Conservation (phyloP, 2,797 vertebrate genomes). For the Acanthurus leucopareius region DNA sequence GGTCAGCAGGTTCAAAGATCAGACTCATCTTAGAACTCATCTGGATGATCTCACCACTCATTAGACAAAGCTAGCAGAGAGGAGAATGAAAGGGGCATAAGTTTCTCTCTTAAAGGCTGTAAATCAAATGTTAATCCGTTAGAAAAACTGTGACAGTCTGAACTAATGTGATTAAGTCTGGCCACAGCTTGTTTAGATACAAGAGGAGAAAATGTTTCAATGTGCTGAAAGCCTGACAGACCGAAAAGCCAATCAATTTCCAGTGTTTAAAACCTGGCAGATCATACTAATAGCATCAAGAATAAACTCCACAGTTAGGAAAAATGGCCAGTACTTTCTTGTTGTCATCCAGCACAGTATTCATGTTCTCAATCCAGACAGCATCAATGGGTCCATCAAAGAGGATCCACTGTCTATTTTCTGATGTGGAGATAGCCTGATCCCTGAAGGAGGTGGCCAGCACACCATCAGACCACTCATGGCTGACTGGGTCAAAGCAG, state of each 20-base stretch:
- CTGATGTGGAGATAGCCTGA: slow-evolving; percentile 88
- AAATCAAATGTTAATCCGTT: background rate
- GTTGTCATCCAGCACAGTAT: slow-evolving; percentile 96
- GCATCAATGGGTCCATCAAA: slow-evolving; percentile 97
- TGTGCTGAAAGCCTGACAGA: background rate
- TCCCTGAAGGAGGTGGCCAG: slow-evolving; percentile 91
- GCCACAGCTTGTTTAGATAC: background rate
- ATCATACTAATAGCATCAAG: background rate
- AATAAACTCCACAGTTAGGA: background rate
- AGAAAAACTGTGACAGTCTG: background rate
- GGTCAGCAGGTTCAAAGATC: slow-evolving; percentile 94
- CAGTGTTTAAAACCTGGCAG: background rate
- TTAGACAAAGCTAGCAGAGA: slow-evolving; percentile 91
- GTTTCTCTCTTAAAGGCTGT: background rate
- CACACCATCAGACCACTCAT: slow-evolving; percentile 94
- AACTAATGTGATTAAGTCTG: background rate
- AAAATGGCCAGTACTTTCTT: slow-evolving; percentile 88
- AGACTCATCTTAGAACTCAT: slow-evolving; percentile 96
- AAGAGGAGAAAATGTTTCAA: background rate
- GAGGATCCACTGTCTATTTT: slow-evolving; percentile 93
- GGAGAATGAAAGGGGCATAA: background rate
- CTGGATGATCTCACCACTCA: slow-evolving; percentile 98
- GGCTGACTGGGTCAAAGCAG: slow-evolving; percentile 92
- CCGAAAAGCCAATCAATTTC: background rate
- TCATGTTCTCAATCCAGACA: slow-evolving; percentile 99